Base-by-base conservation (phyloP, 2,888 invertebrate genomes). In the Mesorhabditis belari region DNA sequence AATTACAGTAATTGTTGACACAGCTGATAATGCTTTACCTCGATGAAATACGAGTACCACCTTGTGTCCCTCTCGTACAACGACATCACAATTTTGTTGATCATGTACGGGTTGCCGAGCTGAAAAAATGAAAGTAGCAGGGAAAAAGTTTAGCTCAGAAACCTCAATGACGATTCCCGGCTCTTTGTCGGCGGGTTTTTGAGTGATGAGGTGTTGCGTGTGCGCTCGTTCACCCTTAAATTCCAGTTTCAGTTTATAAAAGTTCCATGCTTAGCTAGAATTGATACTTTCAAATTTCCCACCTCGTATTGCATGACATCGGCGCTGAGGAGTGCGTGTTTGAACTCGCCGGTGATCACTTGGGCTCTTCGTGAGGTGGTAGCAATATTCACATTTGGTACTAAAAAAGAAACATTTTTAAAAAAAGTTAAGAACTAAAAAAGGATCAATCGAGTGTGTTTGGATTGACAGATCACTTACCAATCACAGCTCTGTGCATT, bases 61-160 rank as follows among this genome's bases (percentile, higher is more conserved):
- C 92, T 88, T 81, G 88, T 87, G 82, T 96, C 95, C 63, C 89
- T 86, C 84, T 96, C 96, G 93, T 94, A 95, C 12, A 98, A 86
- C 74, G 94, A 85, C 86, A 98, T 87, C 63, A 88, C 87, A 63
- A 98, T 87, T 80, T 92, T 90, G 85, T 98, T 98, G 76, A 98
- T 87, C 79, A 96, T 93, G 81, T 88, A 91, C 57, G 88, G 82
- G 57, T 80, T 78, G 24, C 70, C 73, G 5, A 77, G 64, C 64
- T 77, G 71, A 21, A 78, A 66, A 26, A 87, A 83, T 93, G n/a
- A n/a, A n/a, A n/a, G n/a, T n/a, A n/a, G 92, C 0, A 91, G 86
- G 5, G 92, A 90, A 82, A 91, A 91, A 63, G 89, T 95, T 68
- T 90, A 87, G 83, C 44, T 9, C n/a, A 35, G 12, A 35, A 35